phyloP scores from a whole-genome alignment of 2,888 invertebrate genomes.

The Steinernema scapterisci region DNA sequence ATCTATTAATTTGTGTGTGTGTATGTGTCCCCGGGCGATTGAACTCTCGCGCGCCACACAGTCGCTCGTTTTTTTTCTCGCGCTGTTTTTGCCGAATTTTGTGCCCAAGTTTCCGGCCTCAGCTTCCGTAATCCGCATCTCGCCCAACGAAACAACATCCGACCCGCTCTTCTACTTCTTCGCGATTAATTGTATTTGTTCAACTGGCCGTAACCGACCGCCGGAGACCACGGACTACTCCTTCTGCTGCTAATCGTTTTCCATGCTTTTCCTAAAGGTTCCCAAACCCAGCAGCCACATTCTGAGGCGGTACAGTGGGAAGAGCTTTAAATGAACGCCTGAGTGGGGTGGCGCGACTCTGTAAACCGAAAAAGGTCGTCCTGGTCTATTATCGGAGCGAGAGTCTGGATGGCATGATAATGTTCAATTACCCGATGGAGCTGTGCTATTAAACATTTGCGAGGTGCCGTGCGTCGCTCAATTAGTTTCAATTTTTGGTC shows the following conservation, averaged over 20 bases:
- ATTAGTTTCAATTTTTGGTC: conserved; percentile 23
- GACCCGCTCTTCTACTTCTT: neutral
- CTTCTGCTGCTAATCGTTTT: conserved; percentile 15
- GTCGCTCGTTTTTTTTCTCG: neutral
- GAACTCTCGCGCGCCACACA: neutral
- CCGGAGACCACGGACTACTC: no score
- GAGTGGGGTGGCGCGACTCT: no score
- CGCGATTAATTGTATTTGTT: conserved; percentile 5
- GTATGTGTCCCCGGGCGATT: neutral
- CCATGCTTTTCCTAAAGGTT: no score
- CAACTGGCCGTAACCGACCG: neutral
- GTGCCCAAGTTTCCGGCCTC: neutral
- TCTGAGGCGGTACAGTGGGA: no score
- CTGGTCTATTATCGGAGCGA: no score
- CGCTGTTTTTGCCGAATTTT: neutral
- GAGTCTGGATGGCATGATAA: conserved; percentile 5
- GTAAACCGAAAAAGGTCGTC: neutral
- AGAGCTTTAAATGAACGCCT: no score
- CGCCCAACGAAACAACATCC: neutral
- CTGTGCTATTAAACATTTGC: conserved; percentile 17
- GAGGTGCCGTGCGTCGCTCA: conserved; percentile 4
- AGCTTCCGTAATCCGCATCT: neutral
- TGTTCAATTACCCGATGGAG: conserved; percentile 1
- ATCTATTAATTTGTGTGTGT: conserved; percentile 25
- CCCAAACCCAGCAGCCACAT: no score